Evolutionary conservation across 1,140 invertebrate species (phyloP), one percentile per base, ranked within the genome.

Genomic region (Hylyphantes graminicola): DNA sequence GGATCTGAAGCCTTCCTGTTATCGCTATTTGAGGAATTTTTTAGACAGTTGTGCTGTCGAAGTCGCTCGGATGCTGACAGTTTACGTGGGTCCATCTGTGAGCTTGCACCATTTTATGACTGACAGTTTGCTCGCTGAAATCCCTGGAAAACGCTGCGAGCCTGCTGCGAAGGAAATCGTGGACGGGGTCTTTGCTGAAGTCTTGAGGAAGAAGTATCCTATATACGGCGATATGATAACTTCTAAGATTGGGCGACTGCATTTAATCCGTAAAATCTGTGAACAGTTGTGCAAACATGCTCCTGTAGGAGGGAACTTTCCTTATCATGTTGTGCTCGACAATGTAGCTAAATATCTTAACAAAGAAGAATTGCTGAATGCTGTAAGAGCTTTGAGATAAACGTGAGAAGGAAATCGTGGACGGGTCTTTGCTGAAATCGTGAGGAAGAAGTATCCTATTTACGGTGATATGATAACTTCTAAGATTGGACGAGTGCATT

Each of bases 21-120:
- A 74, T 74, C 5, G 48, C 0, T 57, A 15, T 21, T 74, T 57
- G 10, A 21, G 19, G 1, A 15, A 15, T 6, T 74, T 57, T 74
- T 74, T 74, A 59, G 53, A 74, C 51, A 13, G n/a, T 7, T 74
- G 72, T 74, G 54, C 53, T 59, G 15, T 11, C 8, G 72, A 74
- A 15, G 12, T 74, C 15, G 13, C 57, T 35, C 72, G 51, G 48
- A 74, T 74, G 72, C 55, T 21, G 35, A 51, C 72, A 57, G 54
- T 59, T 5, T 15, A 9, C 15, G 21, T 74, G 54, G 7, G 12
- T 15, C 6, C 13, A 7, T 55, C 53, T 15, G 6, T 57, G 15
- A 74, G 53, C 8, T 35, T 74, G 4, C 15, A 15, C 21, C 11
- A 59, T 8, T 74, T 74, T 57, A 21, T 74, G 6, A 11, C 6